phyloP scores from a whole-genome alignment of 2,113 vertebrate species.

The Bombycilla garrulus region DNA sequence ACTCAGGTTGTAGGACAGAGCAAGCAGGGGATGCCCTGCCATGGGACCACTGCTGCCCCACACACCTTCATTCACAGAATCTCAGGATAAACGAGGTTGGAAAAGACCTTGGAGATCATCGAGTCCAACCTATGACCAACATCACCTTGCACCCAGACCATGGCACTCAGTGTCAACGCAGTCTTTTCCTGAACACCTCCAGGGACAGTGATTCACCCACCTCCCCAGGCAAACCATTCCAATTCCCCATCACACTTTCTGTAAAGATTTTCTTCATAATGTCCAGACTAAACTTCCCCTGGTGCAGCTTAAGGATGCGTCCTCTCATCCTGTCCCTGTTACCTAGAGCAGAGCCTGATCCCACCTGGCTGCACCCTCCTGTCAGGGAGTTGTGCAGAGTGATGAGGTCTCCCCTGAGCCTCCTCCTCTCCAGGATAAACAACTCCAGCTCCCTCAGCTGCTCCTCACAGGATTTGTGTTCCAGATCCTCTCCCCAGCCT shows the following conservation, averaged over 20 bases:
- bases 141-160: not conserved
- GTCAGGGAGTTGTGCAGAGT: not conserved
- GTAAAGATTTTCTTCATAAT: too few species aligned
- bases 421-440: not conserved
- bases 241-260: not conserved
- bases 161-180: not conserved
- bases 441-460: fast-evolving
- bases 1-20: not conserved
- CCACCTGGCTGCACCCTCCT: not conserved
- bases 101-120: not conserved
- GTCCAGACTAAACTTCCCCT: not conserved
- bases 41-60: not conserved
- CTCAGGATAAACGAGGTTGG: fast-evolving
- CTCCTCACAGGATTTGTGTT: not conserved
- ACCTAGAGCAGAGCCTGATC: not conserved
- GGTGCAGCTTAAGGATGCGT: not conserved
- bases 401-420: not conserved
- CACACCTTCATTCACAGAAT: not conserved
- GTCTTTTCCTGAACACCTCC: not conserved
- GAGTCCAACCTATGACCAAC: fast-evolving
- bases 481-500: not conserved
- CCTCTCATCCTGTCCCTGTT: fast-evolving
- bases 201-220: not conserved
- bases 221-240: not conserved
- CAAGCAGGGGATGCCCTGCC: not conserved